Conservation (phyloP, 2,888 invertebrate species). For the Alsophila aescularia region DNA sequence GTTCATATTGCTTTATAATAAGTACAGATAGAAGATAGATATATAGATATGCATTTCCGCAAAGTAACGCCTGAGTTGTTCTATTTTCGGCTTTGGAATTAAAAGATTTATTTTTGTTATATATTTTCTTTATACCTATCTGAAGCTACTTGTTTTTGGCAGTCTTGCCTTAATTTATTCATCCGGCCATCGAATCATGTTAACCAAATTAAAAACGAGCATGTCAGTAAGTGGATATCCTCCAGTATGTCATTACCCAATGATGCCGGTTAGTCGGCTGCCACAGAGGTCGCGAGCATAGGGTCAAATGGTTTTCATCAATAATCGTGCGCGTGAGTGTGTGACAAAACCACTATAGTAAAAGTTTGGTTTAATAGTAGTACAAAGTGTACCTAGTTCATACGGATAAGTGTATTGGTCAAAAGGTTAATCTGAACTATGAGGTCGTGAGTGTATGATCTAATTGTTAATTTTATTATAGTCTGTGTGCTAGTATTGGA, state of each 20-base stretch:
- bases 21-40: too few relatives aligned
- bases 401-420: too few relatives aligned
- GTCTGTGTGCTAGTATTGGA: too few relatives aligned
- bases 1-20: too few relatives aligned
- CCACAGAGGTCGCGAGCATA: slow-evolving; percentile 43
- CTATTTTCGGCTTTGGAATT: too few relatives aligned
- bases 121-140: too few relatives aligned
- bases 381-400: background rate
- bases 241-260: slow-evolving; percentile 45
- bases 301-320: slow-evolving; percentile 50
- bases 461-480: too few relatives aligned
- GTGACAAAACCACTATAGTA: background rate
- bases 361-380: background rate
- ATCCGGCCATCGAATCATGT: slow-evolving; percentile 18
- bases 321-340: slow-evolving; percentile 37
- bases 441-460: slow-evolving; percentile 13
- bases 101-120: too few relatives aligned
- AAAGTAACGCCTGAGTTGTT: too few relatives aligned
- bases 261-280: slow-evolving; percentile 43
- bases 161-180: slow-evolving; percentile 5
- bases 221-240: slow-evolving; percentile 36
- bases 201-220: slow-evolving; percentile 28
- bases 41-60: too few relatives aligned
- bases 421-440: too few relatives aligned
- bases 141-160: background rate